A percentile compares a stretch with the other conserved stretches of the same genome.
Conservation (phyloP, 92 coral and sea anemone species). For the Paramuricea clavata region DNA sequence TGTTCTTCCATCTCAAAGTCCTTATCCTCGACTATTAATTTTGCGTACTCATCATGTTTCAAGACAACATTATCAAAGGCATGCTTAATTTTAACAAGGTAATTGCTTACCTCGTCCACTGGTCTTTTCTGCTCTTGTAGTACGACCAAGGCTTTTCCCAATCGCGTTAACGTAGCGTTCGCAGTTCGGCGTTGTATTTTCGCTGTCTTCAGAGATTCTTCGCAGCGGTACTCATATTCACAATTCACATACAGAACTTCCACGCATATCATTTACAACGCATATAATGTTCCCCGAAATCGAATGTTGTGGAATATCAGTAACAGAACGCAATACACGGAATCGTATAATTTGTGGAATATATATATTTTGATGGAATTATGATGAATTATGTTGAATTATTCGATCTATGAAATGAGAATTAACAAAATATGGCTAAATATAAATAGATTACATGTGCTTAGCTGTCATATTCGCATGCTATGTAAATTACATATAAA, state of each 20-base stretch:
- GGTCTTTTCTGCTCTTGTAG: slow-evolving; percentile 39
- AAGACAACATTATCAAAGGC: slow-evolving; percentile 45
- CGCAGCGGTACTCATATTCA: too few species aligned
- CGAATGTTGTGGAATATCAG: slow-evolving; percentile 40
- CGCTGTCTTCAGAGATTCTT: slow-evolving; percentile 26
- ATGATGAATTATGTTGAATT: not conserved
- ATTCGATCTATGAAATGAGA: not conserved
- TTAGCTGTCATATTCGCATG: not conserved
- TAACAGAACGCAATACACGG: not conserved
- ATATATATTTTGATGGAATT: not conserved
- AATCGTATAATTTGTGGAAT: slow-evolving; percentile 7
- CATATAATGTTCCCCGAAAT: slow-evolving; percentile 44
- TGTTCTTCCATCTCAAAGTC: slow-evolving; percentile 8
- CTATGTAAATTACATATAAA: too few species aligned
- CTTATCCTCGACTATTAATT: not conserved
- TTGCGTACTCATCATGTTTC: slow-evolving; percentile 41
- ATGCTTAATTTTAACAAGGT: slow-evolving; percentile 38
- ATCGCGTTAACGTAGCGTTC: slow-evolving; percentile 49
- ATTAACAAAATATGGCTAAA: not conserved
- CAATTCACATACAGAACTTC: not conserved
- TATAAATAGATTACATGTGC: not conserved
- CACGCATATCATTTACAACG: too few species aligned
- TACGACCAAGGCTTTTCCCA: slow-evolving; percentile 37
- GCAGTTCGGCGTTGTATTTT: slow-evolving; percentile 44
- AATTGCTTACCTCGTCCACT: slow-evolving; percentile 53